Conservation (phyloP, 2,113 vertebrate species). For the Alosa alosa region DNA sequence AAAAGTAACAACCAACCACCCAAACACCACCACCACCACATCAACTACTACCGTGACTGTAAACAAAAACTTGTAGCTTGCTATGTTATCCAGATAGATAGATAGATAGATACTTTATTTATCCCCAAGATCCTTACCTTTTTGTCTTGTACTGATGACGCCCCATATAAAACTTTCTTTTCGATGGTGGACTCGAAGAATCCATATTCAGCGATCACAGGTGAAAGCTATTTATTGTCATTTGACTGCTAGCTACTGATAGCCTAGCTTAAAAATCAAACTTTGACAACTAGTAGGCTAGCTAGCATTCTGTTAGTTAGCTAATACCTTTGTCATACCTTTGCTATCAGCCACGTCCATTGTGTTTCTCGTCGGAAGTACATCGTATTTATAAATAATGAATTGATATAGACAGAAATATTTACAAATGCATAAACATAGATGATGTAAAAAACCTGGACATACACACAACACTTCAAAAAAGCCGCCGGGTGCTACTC, state of each 20-base stretch:
- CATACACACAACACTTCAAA: neutral
- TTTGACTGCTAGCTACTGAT: neutral
- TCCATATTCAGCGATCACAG: constrained; percentile 1
- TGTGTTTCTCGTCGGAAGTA: neutral
- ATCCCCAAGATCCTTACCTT: constrained; percentile 44
- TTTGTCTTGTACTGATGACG: constrained; percentile 69
- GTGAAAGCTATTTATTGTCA: neutral
- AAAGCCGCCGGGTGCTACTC: neutral
- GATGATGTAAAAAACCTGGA: neutral
- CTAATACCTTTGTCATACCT: neutral
- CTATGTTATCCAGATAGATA: neutral
- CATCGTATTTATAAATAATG: neutral
- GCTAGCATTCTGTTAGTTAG: neutral
- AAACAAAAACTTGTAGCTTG: neutral
- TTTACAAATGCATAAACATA: neutral
- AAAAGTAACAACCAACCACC: neutral
- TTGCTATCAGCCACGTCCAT: neutral
- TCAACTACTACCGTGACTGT: neutral
- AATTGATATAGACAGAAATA: neutral
- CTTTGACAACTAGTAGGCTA: neutral
- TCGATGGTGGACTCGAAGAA: constrained; percentile 38
- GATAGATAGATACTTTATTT: too few relatives aligned
- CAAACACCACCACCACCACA: too few relatives aligned
- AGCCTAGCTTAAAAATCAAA: neutral
- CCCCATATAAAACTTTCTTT: constrained; percentile 70